Percentiles rank a stretch among this genome's conserved stretches.
phyloP scores from a whole-genome alignment of 2,888 invertebrate species.

The Bugula neritina region DNA sequence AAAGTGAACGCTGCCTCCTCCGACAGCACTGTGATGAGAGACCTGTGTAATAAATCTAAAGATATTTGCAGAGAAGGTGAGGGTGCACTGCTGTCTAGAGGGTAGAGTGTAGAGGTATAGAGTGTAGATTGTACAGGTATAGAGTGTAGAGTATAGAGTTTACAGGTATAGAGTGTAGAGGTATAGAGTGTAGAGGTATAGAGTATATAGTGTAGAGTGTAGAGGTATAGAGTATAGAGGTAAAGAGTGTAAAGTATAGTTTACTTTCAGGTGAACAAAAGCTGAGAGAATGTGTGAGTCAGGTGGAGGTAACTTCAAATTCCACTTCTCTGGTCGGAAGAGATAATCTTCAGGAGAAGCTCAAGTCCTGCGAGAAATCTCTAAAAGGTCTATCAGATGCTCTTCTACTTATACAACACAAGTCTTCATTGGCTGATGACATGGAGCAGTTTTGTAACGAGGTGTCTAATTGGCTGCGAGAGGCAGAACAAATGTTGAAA shows the following conservation, averaged over 20 bases:
- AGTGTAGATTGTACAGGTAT: too few species aligned
- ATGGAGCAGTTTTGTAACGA: neutral
- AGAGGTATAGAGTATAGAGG: neutral
- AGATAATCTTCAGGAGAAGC: neutral
- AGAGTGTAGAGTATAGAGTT: neutral
- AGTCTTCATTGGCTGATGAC: slow-evolving; percentile 25
- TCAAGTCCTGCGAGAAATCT: neutral
- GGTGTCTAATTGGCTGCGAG: slow-evolving; percentile 1
- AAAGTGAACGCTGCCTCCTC: neutral
- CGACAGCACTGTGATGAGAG: neutral
- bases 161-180: neutral
- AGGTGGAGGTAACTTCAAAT: slow-evolving; percentile 12
- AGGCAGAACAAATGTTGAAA: neutral
- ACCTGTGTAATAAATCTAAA: neutral
- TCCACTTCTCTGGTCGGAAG: neutral
- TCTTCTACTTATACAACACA: slow-evolving; percentile 1
- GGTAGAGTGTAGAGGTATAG: neutral
- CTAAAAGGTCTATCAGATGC: slow-evolving; percentile 7
- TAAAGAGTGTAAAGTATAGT: neutral
- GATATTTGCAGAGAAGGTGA: slow-evolving; percentile 8
- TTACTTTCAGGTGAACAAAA: slow-evolving; percentile 11
- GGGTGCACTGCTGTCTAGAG: neutral
- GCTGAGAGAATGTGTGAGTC: neutral
- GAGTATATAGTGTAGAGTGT: neutral
- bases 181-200: neutral